Conservation (phyloP, 1,140 invertebrate genomes). For the Drosophila kurseongensis region DNA sequence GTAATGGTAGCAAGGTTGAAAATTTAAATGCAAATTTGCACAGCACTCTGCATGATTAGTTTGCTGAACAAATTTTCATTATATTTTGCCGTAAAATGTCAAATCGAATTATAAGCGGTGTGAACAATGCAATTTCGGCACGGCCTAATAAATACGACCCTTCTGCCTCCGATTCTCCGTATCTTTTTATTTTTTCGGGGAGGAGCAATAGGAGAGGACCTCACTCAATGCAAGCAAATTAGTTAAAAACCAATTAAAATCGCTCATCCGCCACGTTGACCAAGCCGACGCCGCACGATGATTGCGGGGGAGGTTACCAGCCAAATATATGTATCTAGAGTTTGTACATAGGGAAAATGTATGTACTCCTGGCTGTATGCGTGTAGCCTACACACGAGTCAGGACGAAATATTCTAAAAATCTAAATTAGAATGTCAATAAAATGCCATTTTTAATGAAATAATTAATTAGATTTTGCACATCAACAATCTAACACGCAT, state of each 20-base stretch:
- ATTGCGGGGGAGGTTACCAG: conserved; percentile 2
- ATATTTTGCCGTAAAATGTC: conserved; percentile 13
- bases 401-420: conserved; percentile 64
- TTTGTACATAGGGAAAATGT: conserved; percentile 11
- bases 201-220: background rate
- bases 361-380: conserved; percentile 1
- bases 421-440: conserved; percentile 83
- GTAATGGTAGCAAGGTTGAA: background rate
- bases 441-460: conserved; percentile 80
- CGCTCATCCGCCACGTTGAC: conserved; percentile 68
- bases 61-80: conserved; percentile 19
- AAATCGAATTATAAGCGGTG: conserved; percentile 24
- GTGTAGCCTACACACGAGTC: conserved; percentile 11
- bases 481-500: conserved; percentile 72
- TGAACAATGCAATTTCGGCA: conserved; percentile 26
- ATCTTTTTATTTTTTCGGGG: background rate
- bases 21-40: conserved; percentile 6
- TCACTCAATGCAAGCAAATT: conserved; percentile 66
- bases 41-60: conserved; percentile 1
- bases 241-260: conserved; percentile 83
- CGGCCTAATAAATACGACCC: background rate
- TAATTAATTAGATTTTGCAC: conserved; percentile 82
- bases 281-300: conserved; percentile 31
- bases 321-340: background rate
- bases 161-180: background rate